Evolutionary conservation across 2,113 vertebrate genomes (phyloP).

Genomic region (Tachuris rubrigastra): DNA sequence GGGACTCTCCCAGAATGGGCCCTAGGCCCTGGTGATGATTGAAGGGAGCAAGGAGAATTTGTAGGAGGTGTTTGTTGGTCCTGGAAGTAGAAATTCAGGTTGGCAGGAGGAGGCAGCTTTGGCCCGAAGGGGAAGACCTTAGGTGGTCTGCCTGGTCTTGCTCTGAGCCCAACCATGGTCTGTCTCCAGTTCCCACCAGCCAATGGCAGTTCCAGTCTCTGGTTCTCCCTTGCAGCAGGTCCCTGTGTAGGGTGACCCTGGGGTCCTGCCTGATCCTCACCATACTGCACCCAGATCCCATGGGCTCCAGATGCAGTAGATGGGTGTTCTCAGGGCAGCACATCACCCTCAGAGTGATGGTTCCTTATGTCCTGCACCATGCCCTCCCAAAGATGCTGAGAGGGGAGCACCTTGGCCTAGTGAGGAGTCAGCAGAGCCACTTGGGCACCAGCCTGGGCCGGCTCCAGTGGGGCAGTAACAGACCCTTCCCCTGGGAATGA

Average conservation of each 20-base stretch:
- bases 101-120: neutral
- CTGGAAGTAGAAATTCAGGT: neutral
- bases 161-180: neutral
- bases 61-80: neutral
- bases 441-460: neutral
- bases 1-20: neutral
- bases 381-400: neutral
- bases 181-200: neutral
- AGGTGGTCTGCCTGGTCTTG: neutral
- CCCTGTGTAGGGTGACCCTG: rapidly evolving
- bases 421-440: neutral
- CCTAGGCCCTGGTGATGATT: rapidly evolving
- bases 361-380: neutral
- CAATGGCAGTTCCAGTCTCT: too few relatives aligned
- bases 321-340: neutral
- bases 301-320: neutral
- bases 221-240: neutral
- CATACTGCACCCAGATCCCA: neutral
- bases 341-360: neutral
- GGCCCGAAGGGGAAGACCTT: neutral
- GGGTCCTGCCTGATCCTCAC: neutral
- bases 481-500: neutral
- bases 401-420: rapidly evolving
- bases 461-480: neutral
- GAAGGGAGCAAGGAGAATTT: neutral